These are phyloP conservation scores for Eubucco bourcierii DNA, from an alignment of 2,113 vertebrate species.

Conservation along the genomic window DNA sequence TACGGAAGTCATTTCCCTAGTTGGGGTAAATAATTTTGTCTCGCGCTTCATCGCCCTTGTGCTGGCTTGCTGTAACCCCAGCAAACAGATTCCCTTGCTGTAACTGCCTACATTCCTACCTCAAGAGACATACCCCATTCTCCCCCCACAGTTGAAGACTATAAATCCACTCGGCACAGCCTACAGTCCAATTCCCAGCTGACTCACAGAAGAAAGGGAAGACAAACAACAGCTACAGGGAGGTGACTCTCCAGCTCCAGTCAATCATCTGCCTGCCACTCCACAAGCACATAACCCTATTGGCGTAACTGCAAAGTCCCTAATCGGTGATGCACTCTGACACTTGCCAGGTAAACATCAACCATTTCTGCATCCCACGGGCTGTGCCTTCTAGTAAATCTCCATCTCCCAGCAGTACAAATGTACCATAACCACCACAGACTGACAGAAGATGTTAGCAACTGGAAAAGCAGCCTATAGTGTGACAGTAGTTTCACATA, in stretches of 20 bases:
- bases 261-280: constrained; percentile 20
- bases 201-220: neutral
- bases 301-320: neutral
- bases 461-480: neutral
- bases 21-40: neutral
- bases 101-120: neutral
- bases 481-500: neutral
- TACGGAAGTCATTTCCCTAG: neutral
- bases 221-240: neutral
- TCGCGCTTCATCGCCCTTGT: neutral
- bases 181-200: neutral
- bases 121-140: neutral
- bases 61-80: neutral
- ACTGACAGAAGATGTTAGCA: neutral
- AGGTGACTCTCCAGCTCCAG: neutral
- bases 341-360: neutral
- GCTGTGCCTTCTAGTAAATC: neutral
- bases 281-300: neutral
- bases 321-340: neutral
- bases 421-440: neutral
- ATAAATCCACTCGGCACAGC: neutral
- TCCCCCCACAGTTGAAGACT: neutral
- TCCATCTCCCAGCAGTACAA: neutral
- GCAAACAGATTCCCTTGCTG: neutral
- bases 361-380: neutral